Evolutionary conservation across 2,888 invertebrate species (phyloP), one percentile per base, ranked within the genome.

Genomic region (Cynaeus angustus): DNA sequence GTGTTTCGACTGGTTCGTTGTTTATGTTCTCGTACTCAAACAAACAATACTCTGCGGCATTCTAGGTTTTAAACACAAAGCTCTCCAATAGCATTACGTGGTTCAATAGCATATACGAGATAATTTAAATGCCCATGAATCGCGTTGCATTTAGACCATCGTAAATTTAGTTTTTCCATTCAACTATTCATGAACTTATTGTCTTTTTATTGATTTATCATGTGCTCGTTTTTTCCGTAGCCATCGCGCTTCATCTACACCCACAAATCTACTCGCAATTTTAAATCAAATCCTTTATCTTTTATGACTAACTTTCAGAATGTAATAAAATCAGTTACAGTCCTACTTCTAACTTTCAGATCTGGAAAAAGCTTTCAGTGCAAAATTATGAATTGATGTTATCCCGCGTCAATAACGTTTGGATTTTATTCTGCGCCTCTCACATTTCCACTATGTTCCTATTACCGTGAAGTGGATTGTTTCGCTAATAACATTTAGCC

Each of bases 321-420:
- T 70, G 74, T 71, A 74, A 74, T 74, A 74, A 72, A 74, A 74
- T 74, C 74, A 71, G 74, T 72, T 72, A 72, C 72, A 71, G 70
- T 66, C 61, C 70, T 21, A 70, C 66, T 71, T 73, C 59, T 65
- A 69, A 74, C 70, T 72, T 74, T 72, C 69, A 62, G 58, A 72
- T 74, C 61, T 61, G 66, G 69, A 68, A 71, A 58, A 67, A 62
- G 71, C 69, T 69, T 72, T 72, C 68, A 69, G 59, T 66, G 72
- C 72, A 69, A 68, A 72, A 61, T 68, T 66, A 72, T 74, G 67
- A 74, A 72, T 66, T 67, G 70, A 67, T 70, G 67, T 67, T 67
- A 64, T 67, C 62, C 46, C 55, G 45, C 56, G 56, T 67, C 70
- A 64, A 62, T 70, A 67, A 66, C 66, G 38, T 66, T 59, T 41